phyloP scores from a whole-genome alignment of 2,888 invertebrate genomes.

The Argynnis bischoffii region DNA sequence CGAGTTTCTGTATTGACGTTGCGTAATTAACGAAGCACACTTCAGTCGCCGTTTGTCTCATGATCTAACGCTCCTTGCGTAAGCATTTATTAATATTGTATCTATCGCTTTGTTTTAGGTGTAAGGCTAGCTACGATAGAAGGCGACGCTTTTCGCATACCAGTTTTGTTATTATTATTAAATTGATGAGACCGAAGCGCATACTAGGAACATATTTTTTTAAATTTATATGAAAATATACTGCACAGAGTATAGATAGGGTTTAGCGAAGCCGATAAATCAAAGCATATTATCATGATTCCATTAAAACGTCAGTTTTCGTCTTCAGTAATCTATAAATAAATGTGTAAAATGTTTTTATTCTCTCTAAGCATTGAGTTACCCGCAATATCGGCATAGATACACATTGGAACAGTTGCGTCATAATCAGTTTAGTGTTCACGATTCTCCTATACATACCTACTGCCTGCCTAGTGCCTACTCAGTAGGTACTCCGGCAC shows the following conservation, averaged over 20 bases:
- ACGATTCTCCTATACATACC: constrained; percentile 18
- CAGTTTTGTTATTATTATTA: no score
- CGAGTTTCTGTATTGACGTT: constrained; percentile 41
- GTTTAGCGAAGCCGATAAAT: no score
- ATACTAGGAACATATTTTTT: no score
- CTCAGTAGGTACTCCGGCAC: constrained; percentile 1
- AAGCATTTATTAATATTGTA: constrained; percentile 20
- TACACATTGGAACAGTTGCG: constrained; percentile 17
- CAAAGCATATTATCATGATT: no score
- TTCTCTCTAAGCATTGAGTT: not conserved
- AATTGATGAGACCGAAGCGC: no score
- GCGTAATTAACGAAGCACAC: constrained; percentile 39
- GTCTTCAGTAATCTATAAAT: no score
- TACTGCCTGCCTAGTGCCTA: not conserved
- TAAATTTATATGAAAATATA: no score
- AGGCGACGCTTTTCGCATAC: no score
- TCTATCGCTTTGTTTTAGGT: constrained; percentile 3
- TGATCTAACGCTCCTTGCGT: constrained; percentile 26
- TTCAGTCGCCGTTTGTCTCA: constrained; percentile 30
- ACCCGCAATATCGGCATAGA: constrained; percentile 6
- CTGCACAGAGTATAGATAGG: no score
- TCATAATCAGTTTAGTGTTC: constrained; percentile 21
- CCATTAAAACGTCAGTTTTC: no score
- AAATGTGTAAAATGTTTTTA: no score
- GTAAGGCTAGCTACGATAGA: not conserved